phyloP scores from a whole-genome alignment of 2,113 vertebrate species.

The Potamarius usumacintae region DNA sequence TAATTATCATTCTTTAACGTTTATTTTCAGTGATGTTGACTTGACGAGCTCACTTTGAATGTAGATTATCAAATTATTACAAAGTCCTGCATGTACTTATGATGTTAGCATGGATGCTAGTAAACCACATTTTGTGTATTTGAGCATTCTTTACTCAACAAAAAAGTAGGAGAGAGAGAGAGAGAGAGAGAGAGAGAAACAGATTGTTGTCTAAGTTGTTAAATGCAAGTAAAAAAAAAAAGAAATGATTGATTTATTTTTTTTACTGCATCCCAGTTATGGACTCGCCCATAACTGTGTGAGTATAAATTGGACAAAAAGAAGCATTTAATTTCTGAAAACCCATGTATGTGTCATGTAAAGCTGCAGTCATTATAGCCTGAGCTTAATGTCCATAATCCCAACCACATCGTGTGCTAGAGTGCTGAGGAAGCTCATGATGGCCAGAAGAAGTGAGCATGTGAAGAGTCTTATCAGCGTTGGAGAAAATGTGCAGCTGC shows the following conservation, averaged over 20 bases:
- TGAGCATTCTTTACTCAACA: background rate
- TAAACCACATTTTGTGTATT: background rate
- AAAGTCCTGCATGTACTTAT: background rate
- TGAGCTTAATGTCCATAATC: background rate
- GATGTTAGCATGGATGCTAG: background rate
- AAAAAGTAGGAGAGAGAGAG: background rate
- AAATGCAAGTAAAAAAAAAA: no score
- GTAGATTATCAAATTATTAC: background rate
- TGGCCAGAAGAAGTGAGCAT: background rate
- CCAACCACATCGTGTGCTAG: background rate
- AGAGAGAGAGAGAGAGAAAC: no score
- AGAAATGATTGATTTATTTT: no score
- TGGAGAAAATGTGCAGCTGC: slow-evolving; percentile 33
- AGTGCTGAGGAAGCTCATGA: background rate
- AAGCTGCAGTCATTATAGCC: background rate
- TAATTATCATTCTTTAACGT: no score
- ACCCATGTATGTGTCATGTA: background rate
- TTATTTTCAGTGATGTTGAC: background rate
- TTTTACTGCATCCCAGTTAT: background rate
- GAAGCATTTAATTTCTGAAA: background rate
- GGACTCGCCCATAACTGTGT: background rate
- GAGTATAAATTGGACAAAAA: background rate
- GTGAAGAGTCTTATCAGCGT: slow-evolving; percentile 2
- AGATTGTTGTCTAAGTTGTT: no score
- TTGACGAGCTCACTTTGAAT: background rate